Evolutionary conservation across 2,888 invertebrate species (phyloP), one percentile per base, ranked within the genome.

Genomic region (Charanyca ferruginea): DNA sequence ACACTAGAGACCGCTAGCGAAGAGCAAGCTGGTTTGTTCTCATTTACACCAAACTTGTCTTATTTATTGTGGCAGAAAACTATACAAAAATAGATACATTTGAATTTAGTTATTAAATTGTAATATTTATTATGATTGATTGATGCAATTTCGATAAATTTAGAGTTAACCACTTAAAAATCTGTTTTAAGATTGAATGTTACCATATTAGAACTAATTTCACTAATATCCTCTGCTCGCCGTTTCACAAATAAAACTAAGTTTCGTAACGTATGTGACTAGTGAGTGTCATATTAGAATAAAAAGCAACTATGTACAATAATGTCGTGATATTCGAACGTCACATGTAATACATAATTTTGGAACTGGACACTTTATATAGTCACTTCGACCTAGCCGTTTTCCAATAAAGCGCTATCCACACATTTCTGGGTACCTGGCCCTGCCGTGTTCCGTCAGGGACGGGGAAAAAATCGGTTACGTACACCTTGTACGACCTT

Each of bases 1-100:
- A 65, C 87, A 69, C 84, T 58, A 91, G 90, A 89, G 85, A 87
- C 74, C 90, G 84, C 85, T 78, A 69, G 72, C 67, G 55, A 41
- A 25, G 35, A 65, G 52, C 60, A 32, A 58, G 32, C 44, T 55
- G 48, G 70, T 28, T 63, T 68, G 80, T 80, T 80, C 63, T 76
- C 71, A 38, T 55, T 71, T 63, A 48, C 68, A 52, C 6, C 13
- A 28, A 35, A 28, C 11, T 28, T n/a, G 9, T 49, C 7, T 25
- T 41, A n/a, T n/a, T 0, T 11, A 25, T 1, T 38, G 44, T 16
- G 4, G 0, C 3, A 20, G 6, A n/a, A 11, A n/a, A 16, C 5
- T n/a, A 9, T 5, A 16, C 0, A 41, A 9, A 32, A 25, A 41
- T 0, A 13, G 28, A 7, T 0, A 9, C 2, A n/a, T 11, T 22